phyloP scores from a whole-genome alignment of 2,113 vertebrate species.

The Mobula hypostoma region DNA sequence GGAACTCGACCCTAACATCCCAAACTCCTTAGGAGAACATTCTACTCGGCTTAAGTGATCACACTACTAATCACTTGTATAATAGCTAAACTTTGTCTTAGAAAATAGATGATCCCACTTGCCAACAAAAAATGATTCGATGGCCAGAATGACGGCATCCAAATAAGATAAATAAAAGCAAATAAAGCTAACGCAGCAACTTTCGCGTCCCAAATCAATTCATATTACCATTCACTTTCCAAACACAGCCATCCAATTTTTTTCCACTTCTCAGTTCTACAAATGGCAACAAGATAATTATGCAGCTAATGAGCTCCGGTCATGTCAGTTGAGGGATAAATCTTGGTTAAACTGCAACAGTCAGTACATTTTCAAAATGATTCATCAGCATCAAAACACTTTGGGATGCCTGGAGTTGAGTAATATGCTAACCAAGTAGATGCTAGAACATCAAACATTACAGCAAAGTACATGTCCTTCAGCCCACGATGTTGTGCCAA shows the following conservation, averaged over 20 bases:
- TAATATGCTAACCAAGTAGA: neutral
- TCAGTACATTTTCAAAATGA: neutral
- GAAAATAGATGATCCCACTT: neutral
- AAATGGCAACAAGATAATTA: neutral
- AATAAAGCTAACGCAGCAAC: neutral
- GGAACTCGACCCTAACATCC: too few species aligned
- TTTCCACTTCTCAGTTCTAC: neutral
- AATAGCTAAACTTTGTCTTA: neutral
- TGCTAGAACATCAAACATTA: too few species aligned
- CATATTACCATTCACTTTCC: neutral
- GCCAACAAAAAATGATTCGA: neutral
- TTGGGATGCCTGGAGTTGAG: neutral
- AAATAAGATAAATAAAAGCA: neutral
- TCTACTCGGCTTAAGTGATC: too few species aligned
- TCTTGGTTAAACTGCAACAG: neutral
- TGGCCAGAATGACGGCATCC: neutral
- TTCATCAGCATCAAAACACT: neutral
- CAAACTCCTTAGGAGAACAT: too few species aligned
- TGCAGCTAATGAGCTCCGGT: neutral
- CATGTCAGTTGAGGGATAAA: neutral
- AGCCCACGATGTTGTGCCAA: too few species aligned
- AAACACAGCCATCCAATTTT: neutral
- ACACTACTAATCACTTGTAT: neutral
- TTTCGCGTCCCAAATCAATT: neutral
- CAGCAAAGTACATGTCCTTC: too few species aligned